Base-by-base conservation (phyloP, 2,113 vertebrate species). In the Anguilla rostrata region DNA sequence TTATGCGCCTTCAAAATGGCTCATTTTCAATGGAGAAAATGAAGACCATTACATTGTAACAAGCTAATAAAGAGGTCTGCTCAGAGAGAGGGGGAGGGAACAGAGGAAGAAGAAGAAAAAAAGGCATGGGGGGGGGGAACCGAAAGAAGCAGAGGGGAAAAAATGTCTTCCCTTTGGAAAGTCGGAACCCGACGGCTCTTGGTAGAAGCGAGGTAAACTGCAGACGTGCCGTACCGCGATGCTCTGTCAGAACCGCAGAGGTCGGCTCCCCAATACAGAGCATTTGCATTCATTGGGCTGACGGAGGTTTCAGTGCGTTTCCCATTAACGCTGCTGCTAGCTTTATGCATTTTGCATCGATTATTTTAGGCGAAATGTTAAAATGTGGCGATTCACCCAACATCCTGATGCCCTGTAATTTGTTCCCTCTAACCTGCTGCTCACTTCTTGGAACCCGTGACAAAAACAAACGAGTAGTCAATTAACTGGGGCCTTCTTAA, bases 11-110 rank as follows among this genome's bases (percentile, higher is more conserved):
- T 91, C 92, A 85, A 95, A 95, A 95, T 96, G 93, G 92, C 94
- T 95, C 93, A 90, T 94, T 96, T 96, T 96, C 92, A 95, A 94
- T 94, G 92, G 93, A 90, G 91, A 94, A 94, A 95, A 96, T 96
- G 94, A 93, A 95, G 94, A 92, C 94, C 94, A 96, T 96, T 96
- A 96, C 94, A 90, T 91, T 92, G 93, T 95, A 95, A 96, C 94
- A 95, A 92, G 95, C 95, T 96, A 96, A 95, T 96, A 96, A 95
- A 95, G 93, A 95, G 93, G 89, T 63, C 84, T 83, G 43, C 56
- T 86, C 84, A 88, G 87, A 87, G 82, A 86, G 89, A 84, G 83
- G 84, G n/a, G 43, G 8, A 66, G 63, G 43, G 63, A 49, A 78
- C 80, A 60, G 82, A 89, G 85, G 87, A 86, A 86, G 78, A 78